Evolutionary conservation across 1,140 invertebrate species (phyloP), one percentile per base, ranked within the genome.

Genomic region (Liolophura sinensis): DNA sequence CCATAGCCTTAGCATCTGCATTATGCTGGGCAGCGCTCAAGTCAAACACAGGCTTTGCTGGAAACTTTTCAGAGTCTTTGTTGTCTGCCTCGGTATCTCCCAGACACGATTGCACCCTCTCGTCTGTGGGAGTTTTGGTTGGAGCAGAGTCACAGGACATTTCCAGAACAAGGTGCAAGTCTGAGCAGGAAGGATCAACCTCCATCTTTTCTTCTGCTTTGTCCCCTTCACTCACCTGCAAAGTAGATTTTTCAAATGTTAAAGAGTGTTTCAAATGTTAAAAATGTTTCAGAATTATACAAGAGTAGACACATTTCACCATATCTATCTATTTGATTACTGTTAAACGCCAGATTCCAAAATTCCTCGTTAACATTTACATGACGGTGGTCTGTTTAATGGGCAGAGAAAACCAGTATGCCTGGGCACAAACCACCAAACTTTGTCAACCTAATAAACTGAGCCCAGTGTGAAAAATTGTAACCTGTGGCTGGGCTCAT

Each of bases 101-200:
- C 7, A 57, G 14, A 57, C 55, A 22, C 12, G 55, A 57, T 20
- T 25, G 40, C 47, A 56, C 18, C 56, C n/a, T 60, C 12, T 59
- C 46, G 27, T 60, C 60, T 48, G 49, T 65, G 47, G 15, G 51
- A 14, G 48, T 16, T 18, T 24, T 51, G 11, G 60, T 56, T 18
- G 65, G 55, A 27, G 27, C 27, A 60, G 60, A 60, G 62, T 72
- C 71, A 25, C 54, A 66, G 7, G 67, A 66, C 18, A 64, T 69
- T 67, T 72, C 71, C 12, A 72, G 58, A 22, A 72, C 61, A 46
- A 72, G 64, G 20, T 66, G 62, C 0, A 72, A 52, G 47, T 69
- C 71, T 11, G 49, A 52, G 52, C 71, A 69, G 49, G 60, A 50
- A 0, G 64, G 56, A 31, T 69, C 68, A 1, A 57, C 64, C 14